Evolutionary conservation across 37 sponge, comb jelly and placozoan genomes (phyloP).

Genomic region (Ianthella basta): DNA sequence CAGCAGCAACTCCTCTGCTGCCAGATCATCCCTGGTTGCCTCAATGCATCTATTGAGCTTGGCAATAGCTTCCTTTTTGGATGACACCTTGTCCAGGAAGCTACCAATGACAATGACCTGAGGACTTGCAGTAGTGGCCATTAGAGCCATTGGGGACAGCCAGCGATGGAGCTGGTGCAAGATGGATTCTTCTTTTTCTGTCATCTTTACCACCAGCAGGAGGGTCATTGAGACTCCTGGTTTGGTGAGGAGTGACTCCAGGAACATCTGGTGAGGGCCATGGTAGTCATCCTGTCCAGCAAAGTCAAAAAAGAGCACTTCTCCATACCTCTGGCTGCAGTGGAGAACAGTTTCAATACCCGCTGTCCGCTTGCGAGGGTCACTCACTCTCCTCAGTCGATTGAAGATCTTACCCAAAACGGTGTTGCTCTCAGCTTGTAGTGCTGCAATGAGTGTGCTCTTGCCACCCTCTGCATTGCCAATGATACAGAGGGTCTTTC

Average conservation of each 20-base stretch:
- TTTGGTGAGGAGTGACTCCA: background rate
- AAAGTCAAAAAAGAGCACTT: slow-evolving; percentile 17
- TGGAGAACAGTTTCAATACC: background rate
- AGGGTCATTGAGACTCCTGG: background rate
- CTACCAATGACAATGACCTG: slow-evolving; percentile 12
- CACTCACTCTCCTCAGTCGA: background rate
- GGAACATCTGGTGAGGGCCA: slow-evolving; percentile 17
- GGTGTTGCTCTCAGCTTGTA: background rate
- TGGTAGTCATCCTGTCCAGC: slow-evolving; percentile 28
- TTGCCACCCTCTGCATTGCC: slow-evolving; percentile 18
- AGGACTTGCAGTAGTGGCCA: background rate
- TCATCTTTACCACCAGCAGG: slow-evolving; percentile 5
- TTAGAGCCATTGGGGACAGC: background rate
- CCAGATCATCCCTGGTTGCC: too few species aligned
- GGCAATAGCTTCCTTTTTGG: background rate
- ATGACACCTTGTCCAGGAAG: background rate
- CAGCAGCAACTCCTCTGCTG: background rate
- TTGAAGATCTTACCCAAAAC: background rate
- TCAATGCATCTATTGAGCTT: background rate
- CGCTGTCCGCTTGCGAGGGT: slow-evolving; percentile 5
- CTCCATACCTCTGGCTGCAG: slow-evolving; percentile 13
- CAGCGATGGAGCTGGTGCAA: background rate
- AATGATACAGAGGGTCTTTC: slow-evolving; percentile 14
- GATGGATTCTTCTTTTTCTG: slow-evolving; percentile 5
- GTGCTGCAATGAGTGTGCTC: slow-evolving; percentile 21